Conservation (phyloP, 2,113 vertebrate species). For the Brachypteracias leptosomus region DNA sequence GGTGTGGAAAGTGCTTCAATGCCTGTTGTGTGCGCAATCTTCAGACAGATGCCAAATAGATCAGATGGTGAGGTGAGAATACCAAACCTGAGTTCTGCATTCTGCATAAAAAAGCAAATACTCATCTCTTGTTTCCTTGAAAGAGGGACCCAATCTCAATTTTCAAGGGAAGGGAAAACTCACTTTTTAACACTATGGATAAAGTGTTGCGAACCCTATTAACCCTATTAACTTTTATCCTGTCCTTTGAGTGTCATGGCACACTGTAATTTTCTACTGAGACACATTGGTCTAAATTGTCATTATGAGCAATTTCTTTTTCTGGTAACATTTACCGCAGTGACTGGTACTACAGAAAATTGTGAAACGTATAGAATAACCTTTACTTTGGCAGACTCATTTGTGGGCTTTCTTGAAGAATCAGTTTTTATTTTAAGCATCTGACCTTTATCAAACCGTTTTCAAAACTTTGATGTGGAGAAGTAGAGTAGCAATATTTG, state of each 20-base stretch:
- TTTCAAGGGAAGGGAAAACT: neutral
- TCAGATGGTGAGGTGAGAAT: neutral
- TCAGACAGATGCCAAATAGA: neutral
- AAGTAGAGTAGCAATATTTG: neutral
- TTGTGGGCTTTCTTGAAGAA: neutral
- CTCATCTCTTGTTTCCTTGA: neutral
- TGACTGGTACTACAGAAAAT: neutral
- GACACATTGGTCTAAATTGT: too few species aligned
- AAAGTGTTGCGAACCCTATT: too few species aligned
- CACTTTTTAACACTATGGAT: too few species aligned
- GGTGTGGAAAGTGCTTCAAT: neutral
- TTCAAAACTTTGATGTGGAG: neutral
- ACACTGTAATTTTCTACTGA: too few species aligned
- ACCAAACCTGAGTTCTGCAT: neutral
- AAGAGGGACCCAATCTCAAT: neutral
- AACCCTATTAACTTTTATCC: too few species aligned
- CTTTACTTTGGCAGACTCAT: neutral
- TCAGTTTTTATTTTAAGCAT: neutral
- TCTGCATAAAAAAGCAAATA: neutral
- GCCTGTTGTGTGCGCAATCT: neutral
- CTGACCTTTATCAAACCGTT: neutral
- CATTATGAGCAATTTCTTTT: too few species aligned
- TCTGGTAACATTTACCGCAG: neutral
- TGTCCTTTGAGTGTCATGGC: too few species aligned
- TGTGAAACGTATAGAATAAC: neutral